Percentiles rank a stretch among this genome's conserved stretches.
These are phyloP conservation scores for Callochromis pleurospilus DNA, from an alignment of 2,113 vertebrate species.

Conservation along the genomic window DNA sequence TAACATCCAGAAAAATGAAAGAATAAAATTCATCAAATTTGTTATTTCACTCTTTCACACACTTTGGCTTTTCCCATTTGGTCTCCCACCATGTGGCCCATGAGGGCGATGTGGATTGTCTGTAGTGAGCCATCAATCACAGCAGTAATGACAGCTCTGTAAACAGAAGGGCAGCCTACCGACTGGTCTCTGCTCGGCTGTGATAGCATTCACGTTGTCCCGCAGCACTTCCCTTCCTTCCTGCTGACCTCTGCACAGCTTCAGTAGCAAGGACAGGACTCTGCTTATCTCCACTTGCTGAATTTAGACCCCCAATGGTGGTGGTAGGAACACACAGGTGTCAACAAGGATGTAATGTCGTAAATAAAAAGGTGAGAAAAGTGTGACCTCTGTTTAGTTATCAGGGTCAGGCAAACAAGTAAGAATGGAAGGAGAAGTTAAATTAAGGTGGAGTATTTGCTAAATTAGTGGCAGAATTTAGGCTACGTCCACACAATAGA, in stretches of 20 bases:
- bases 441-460: not conserved
- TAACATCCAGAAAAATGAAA: not conserved
- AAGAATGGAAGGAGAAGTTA: not conserved
- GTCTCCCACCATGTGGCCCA: not conserved
- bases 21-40: not conserved
- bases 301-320: conserved; percentile 14
- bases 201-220: conserved; percentile 55
- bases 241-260: conserved; percentile 43
- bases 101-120: conserved; percentile 12
- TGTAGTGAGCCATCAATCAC: conserved; percentile 50
- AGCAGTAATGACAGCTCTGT: conserved; percentile 14
- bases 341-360: not conserved
- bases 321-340: conserved; percentile 3
- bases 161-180: conserved; percentile 38
- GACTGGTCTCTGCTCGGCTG: conserved; percentile 24
- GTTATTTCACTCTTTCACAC: not conserved
- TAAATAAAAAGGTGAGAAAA: conserved; percentile 3
- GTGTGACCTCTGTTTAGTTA: not conserved
- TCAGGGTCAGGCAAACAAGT: not conserved
- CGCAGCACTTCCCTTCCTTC: conserved; percentile 49
- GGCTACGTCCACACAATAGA: not conserved
- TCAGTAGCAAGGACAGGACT: conserved; percentile 26
- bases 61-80: not conserved
- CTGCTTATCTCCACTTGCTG: conserved; percentile 39
- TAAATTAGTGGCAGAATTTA: not conserved